Percentiles rank a stretch among this genome's conserved stretches.
These are phyloP conservation scores for Spondyliosoma cantharus DNA, from an alignment of 2,797 vertebrate species.

Conservation along the genomic window DNA sequence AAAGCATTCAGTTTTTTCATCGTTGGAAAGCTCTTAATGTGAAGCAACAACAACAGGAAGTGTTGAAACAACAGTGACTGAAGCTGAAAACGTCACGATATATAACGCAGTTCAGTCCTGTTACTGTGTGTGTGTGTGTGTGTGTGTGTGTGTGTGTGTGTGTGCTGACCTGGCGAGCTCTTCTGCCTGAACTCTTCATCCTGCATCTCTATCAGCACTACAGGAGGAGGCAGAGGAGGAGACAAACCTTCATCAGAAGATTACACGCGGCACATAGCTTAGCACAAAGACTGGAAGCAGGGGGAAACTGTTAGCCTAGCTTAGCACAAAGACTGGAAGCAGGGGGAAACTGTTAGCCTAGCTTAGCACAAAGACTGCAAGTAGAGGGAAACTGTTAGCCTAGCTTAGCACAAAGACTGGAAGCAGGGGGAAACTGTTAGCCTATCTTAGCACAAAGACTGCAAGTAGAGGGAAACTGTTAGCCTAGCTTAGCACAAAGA, in stretches of 20 bases:
- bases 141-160: slow-evolving; percentile 24
- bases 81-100: neutral
- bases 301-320: neutral
- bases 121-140: slow-evolving; percentile 8
- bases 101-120: neutral
- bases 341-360: neutral
- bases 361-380: neutral
- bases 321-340: neutral
- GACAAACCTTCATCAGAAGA: slow-evolving; percentile 60
- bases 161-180: slow-evolving; percentile 85
- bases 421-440: neutral
- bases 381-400: neutral
- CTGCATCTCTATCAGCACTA: slow-evolving; percentile 90
- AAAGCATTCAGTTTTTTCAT: neutral
- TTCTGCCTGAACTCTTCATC: slow-evolving; percentile 89
- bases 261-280: slow-evolving; percentile 12
- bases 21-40: neutral
- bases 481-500: neutral
- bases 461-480: neutral
- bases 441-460: slow-evolving; percentile 6
- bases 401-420: neutral
- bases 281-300: neutral
- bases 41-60: neutral
- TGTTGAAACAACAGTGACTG: neutral
- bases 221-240: slow-evolving; percentile 65